Conservation (phyloP, 2,113 vertebrate species). For the Notothenia coriiceps region DNA sequence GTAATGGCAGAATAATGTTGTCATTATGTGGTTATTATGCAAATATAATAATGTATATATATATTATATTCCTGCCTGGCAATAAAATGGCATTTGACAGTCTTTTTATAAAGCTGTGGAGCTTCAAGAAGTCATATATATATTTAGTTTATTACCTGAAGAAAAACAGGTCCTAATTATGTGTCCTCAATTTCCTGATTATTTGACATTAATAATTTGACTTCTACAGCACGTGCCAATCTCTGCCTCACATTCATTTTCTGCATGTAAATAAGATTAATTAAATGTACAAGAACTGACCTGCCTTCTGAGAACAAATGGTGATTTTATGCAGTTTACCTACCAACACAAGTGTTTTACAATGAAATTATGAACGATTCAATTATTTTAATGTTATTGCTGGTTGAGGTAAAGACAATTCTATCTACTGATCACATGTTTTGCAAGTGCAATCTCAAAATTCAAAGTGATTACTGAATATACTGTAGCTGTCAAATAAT, state of each 20-base stretch:
- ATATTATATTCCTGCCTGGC: not conserved
- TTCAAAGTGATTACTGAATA: not conserved
- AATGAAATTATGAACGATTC: not conserved
- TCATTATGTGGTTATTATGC: not conserved
- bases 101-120: constrained; percentile 2
- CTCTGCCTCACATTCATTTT: not conserved
- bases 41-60: too few relatives aligned
- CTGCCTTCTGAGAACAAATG: too few relatives aligned
- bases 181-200: not conserved
- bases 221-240: not conserved
- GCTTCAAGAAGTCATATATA: not conserved
- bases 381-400: not conserved
- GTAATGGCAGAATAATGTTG: not conserved
- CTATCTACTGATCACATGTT: not conserved
- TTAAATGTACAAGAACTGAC: too few relatives aligned
- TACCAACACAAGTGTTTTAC: not conserved
- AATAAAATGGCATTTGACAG: not conserved
- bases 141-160: not conserved
- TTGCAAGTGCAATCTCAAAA: not conserved
- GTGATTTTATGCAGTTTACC: too few relatives aligned
- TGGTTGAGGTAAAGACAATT: not conserved
- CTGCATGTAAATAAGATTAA: not conserved
- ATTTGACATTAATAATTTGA: not conserved
- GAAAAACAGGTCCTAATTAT: not conserved
- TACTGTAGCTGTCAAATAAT: not conserved